phyloP scores from a whole-genome alignment of 1,140 invertebrate species.

The Calephelis nemesis region DNA sequence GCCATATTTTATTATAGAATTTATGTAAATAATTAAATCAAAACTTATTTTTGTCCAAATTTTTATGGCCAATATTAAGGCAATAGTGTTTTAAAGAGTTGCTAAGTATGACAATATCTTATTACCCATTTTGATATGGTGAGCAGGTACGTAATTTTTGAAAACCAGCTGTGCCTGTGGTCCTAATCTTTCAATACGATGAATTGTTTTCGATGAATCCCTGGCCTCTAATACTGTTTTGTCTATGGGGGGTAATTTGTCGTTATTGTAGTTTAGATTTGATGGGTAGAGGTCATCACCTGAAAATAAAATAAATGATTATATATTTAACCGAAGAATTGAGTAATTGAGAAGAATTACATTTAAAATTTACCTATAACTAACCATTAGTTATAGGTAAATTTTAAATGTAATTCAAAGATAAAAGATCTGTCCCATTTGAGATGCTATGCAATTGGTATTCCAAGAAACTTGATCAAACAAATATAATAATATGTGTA shows the following conservation, averaged over 20 bases:
- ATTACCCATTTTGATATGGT: conserved; percentile 67
- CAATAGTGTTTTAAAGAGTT: conserved; percentile 38
- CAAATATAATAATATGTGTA: too few relatives aligned
- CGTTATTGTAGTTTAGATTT: conserved; percentile 54
- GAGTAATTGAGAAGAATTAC: too few relatives aligned
- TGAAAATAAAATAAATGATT: conserved; percentile 40
- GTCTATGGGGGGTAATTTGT: conserved; percentile 34
- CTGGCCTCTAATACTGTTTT: conserved; percentile 53
- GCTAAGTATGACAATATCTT: conserved; percentile 35
- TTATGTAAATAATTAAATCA: background rate
- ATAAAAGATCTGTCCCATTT: too few relatives aligned
- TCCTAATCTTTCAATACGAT: conserved; percentile 46
- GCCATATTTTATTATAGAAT: conserved; percentile 44
- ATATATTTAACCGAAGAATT: too few relatives aligned
- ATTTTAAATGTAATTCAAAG: too few relatives aligned
- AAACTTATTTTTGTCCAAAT: conserved; percentile 14
- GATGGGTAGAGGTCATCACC: conserved; percentile 65
- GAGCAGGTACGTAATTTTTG: conserved; percentile 52
- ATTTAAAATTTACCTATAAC: too few relatives aligned
- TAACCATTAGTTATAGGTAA: too few relatives aligned
- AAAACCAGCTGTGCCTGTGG: conserved; percentile 36
- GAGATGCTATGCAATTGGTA: too few relatives aligned
- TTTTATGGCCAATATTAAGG: conserved; percentile 54
- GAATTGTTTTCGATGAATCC: conserved; percentile 38
- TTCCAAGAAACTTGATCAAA: too few relatives aligned